Evolutionary conservation across 2,113 vertebrate genomes (phyloP).

Genomic region (Pterocles burchelli): DNA sequence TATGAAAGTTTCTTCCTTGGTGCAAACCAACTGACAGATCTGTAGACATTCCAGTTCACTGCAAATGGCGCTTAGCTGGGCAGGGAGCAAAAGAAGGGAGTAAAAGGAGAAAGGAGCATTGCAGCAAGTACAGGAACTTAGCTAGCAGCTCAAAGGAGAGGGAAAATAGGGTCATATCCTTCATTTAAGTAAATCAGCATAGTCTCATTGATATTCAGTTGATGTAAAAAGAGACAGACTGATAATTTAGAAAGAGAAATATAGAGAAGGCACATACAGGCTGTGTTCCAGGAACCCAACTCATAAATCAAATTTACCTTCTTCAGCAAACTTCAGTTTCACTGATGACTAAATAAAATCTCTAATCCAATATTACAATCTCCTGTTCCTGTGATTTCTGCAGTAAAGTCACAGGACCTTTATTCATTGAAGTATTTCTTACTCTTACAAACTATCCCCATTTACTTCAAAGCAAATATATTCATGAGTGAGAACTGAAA

Average conservation of each 20-base stretch:
- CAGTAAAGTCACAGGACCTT: not conserved
- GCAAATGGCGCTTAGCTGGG: not conserved
- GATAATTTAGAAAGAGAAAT: not conserved
- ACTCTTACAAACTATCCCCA: not conserved
- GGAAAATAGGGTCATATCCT: not conserved
- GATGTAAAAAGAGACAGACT: not conserved
- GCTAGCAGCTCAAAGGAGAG: not conserved
- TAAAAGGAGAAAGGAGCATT: not conserved
- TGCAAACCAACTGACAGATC: constrained; percentile 32
- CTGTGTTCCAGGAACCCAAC: not conserved
- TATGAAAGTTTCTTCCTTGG: not conserved
- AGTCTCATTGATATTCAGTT: not conserved
- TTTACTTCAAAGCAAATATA: not conserved
- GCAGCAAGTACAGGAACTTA: not conserved
- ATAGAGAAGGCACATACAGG: not conserved
- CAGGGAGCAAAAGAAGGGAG: not conserved
- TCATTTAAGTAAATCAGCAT: not conserved
- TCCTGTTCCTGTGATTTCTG: not conserved
- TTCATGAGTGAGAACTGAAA: not conserved
- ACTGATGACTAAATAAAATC: not conserved
- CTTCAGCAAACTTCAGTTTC: not conserved
- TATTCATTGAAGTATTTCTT: not conserved
- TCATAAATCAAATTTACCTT: not conserved
- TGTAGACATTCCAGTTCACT: constrained; percentile 5
- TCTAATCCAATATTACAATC: not conserved